Conservation (phyloP, 2,888 invertebrate species). For the Hetaerina titia region DNA sequence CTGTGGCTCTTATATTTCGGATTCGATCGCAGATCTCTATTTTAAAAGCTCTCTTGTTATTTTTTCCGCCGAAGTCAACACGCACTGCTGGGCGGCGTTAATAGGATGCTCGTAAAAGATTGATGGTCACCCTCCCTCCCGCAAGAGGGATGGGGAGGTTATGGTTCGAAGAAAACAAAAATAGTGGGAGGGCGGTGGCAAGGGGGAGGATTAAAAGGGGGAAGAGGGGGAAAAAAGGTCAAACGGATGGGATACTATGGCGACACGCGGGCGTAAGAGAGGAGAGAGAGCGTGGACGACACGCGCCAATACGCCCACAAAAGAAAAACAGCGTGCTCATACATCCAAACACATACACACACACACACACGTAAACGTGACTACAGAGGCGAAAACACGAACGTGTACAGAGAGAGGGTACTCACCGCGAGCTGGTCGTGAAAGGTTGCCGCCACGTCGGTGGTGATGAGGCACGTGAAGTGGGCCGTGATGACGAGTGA, state of each 20-base stretch:
- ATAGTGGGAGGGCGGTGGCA: not conserved
- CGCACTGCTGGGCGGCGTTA: not conserved
- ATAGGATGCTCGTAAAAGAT: constrained; percentile 9
- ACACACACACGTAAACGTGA: not conserved
- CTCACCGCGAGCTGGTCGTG: constrained; percentile 75
- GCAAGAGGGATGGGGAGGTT: not conserved
- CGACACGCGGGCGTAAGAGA: not conserved
- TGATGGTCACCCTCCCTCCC: not conserved
- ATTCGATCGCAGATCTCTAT: not conserved
- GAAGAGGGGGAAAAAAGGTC: not conserved
- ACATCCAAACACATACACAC: too few relatives aligned
- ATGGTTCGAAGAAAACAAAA: not conserved
- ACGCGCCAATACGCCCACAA: not conserved
- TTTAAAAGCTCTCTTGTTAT: not conserved
- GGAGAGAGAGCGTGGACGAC: not conserved
- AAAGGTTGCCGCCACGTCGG: constrained; percentile 78
- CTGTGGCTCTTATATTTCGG: not conserved
- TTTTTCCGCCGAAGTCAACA: not conserved
- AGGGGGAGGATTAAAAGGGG: not conserved
- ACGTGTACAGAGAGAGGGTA: not conserved
- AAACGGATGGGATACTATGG: not conserved
- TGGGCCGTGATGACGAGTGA: constrained; percentile 79
- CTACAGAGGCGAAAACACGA: not conserved
- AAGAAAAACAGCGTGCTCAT: too few relatives aligned
- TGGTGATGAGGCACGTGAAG: constrained; percentile 78